Percentiles rank a stretch among this genome's conserved stretches.
Conservation (phyloP, 2,797 vertebrate species). For the Sebastes glaucus region DNA sequence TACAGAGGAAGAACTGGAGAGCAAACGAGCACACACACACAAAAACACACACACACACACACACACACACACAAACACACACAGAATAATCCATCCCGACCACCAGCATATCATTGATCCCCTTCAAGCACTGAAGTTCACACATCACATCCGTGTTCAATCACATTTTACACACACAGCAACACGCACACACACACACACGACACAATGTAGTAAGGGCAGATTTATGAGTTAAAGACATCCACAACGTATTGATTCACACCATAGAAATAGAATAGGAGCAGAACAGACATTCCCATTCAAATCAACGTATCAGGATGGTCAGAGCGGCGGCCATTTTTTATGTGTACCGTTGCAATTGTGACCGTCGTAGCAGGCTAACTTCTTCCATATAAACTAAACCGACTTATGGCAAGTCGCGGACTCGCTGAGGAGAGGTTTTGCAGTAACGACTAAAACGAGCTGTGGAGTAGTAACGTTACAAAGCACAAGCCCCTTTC, state of each 20-base stretch:
- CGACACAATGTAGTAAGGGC: background rate
- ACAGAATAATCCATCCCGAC: constrained; percentile 9
- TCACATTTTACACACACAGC: background rate
- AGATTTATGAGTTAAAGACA: background rate
- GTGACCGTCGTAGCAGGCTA: too few species aligned
- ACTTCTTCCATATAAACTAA: too few species aligned
- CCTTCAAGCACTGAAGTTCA: constrained; percentile 18
- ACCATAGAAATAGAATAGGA: background rate
- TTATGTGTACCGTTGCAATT: too few species aligned
- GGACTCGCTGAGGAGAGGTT: too few species aligned
- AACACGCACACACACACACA: background rate
- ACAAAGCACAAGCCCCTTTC: too few species aligned
- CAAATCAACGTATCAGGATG: too few species aligned
- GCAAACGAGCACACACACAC: constrained; percentile 14
- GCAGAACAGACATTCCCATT: too few species aligned
- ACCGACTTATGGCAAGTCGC: too few species aligned
- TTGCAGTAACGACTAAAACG: too few species aligned
- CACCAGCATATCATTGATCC: constrained; percentile 11
- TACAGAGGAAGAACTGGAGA: constrained; percentile 27
- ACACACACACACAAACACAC: background rate
- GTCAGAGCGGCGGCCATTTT: too few species aligned
- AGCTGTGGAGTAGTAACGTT: rapidly evolving
- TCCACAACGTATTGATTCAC: constrained; percentile 1
- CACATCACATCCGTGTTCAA: background rate
- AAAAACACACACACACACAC: background rate